A percentile compares a stretch with the other conserved stretches of the same genome.
These are phyloP conservation scores for Lagria hirta DNA, from an alignment of 2,888 invertebrate genomes.

Conservation along the genomic window DNA sequence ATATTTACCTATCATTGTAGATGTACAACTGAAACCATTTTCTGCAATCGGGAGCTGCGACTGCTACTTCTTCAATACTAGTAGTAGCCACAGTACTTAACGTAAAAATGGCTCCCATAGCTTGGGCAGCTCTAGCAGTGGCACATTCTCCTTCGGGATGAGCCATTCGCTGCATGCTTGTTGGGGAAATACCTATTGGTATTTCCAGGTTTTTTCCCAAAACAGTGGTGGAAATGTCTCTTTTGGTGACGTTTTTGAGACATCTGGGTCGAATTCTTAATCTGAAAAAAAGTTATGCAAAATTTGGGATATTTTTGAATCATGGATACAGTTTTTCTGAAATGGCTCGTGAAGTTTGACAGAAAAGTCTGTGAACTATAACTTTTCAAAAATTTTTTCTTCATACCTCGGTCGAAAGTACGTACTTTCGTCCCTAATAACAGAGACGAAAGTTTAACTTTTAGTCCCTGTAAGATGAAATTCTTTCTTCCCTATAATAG, in stretches of 20 bases:
- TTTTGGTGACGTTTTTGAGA: conserved; percentile 69
- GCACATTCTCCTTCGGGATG: conserved; percentile 87
- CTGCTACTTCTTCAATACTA: conserved; percentile 84
- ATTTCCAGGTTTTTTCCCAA: conserved; percentile 68
- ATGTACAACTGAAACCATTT: conserved; percentile 95
- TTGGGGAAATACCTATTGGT: conserved; percentile 82
- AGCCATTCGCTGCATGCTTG: conserved; percentile 91
- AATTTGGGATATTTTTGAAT: too few relatives aligned
- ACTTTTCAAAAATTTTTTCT: too few relatives aligned
- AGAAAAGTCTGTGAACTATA: too few relatives aligned
- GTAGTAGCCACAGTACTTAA: conserved; percentile 85
- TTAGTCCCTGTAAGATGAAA: too few relatives aligned
- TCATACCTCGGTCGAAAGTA: too few relatives aligned
- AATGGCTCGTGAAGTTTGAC: too few relatives aligned
- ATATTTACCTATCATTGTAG: conserved; percentile 72
- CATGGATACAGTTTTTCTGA: too few relatives aligned
- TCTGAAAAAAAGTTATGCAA: conserved; percentile 60
- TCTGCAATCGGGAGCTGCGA: conserved; percentile 69
- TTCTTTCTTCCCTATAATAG: too few relatives aligned
- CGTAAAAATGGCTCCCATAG: conserved; percentile 73
- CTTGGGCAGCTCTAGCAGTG: conserved; percentile 79
- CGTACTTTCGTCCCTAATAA: too few relatives aligned
- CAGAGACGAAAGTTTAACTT: too few relatives aligned
- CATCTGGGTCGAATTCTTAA: conserved; percentile 77
- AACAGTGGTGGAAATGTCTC: conserved; percentile 64